Base-by-base conservation (phyloP, 2,888 invertebrate species). In the Pedicia rivosa region DNA sequence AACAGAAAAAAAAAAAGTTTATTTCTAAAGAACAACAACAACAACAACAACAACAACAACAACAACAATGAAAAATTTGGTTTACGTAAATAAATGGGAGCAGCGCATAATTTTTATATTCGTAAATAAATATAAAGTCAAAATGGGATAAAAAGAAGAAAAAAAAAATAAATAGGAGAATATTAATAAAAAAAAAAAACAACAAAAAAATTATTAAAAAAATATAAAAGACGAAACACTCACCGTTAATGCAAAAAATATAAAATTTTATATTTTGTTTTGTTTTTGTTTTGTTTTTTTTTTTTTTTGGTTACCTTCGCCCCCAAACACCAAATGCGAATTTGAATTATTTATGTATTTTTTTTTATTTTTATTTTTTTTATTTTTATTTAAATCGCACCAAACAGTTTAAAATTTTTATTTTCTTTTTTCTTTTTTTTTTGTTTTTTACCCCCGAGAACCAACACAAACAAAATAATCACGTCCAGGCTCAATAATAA, bases 151-250 rank as follows among this genome's bases (percentile, higher is more conserved):
- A n/a, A n/a, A n/a, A n/a, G n/a, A n/a, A n/a, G n/a, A n/a, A n/a
- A n/a, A 31, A 25, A n/a, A 31, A 16, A 15, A 25, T 31, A 17
- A 31, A 8, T 9, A 29, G 16, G 22, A n/a, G 22, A 29, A 36
- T 27, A 14, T 24, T 27, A 36, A 36, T 20, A 36, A 16, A 36
- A 36, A 20, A 26, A 24, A 27, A 20, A 26, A 29, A 14, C 8
- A 7, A 24, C 14, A 26, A 29, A 5, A 19, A 9, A 31, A 17
- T 31, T 5, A 31, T 31, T 29, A 36, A 26, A 36, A 29, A 36
- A 36, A 29, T 22, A 36, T 29, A 20, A 36, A 36, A 36, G 36
- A 36, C 36, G 28, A 36, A 36, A 36, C 36, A 36, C 36, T 36
- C 36, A 36, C 36, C 36, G 29, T 36, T 14, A 32, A 32, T 32